Conservation (phyloP, 2,113 vertebrate genomes). For the Macrotus californicus region DNA sequence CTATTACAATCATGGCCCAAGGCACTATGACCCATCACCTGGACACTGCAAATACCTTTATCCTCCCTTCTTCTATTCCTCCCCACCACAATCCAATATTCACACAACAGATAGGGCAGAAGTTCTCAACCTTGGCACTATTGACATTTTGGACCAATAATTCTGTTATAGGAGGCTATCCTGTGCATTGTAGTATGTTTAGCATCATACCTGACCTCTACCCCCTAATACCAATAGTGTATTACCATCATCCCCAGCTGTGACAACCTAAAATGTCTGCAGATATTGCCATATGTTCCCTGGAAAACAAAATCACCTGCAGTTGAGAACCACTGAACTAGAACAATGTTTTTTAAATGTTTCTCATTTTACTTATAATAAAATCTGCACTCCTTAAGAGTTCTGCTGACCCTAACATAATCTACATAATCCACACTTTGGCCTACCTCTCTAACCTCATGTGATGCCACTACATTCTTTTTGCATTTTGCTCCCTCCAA, state of each 20-base stretch:
- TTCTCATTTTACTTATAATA: neutral
- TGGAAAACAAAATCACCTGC: neutral
- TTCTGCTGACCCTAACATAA: neutral
- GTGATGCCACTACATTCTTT: neutral
- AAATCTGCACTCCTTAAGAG: neutral
- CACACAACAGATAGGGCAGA: neutral
- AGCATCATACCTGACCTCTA: neutral
- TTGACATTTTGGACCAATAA: neutral
- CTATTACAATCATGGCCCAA: neutral
- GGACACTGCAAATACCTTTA: neutral
- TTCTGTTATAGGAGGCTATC: neutral
- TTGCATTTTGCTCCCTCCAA: neutral
- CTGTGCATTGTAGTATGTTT: neutral
- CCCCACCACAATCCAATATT: neutral
- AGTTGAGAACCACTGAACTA: neutral
- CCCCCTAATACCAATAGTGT: neutral
- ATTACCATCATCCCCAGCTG: neutral
- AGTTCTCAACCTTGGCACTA: slow-evolving; percentile 13
- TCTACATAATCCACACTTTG: neutral
- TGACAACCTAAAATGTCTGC: no score
- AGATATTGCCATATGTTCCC: no score
- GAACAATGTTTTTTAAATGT: neutral
- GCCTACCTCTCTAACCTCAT: neutral
- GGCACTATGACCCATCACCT: neutral
- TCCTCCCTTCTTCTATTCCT: neutral